A percentile compares a stretch with the other conserved stretches of the same genome.
These are phyloP conservation scores for Heliopora coerulea DNA, from an alignment of 92 coral and sea anemone species.

Conservation along the genomic window DNA sequence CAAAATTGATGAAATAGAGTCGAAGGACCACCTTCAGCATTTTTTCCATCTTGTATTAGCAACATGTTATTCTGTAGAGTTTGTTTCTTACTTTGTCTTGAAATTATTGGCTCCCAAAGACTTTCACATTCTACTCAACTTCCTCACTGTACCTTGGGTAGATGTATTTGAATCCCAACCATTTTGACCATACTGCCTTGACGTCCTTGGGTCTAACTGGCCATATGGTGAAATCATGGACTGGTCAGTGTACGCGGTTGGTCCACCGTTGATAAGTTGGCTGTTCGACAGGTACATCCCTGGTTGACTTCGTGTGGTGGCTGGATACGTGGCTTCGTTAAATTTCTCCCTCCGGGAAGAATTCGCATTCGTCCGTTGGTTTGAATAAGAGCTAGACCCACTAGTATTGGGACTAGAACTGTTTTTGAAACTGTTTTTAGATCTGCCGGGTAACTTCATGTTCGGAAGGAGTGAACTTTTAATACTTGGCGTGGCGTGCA, in stretches of 20 bases:
- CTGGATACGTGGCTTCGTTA: too few species aligned
- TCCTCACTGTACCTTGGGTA: not conserved
- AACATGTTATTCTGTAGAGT: too few species aligned
- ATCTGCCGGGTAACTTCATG: not conserved
- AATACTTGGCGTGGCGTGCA: conserved; percentile 10
- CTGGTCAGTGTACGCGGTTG: not conserved
- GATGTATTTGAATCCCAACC: conserved; percentile 1
- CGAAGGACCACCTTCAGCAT: too few species aligned
- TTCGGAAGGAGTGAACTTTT: not conserved
- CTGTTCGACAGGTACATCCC: not conserved
- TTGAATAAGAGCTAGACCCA: not conserved
- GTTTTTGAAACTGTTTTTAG: not conserved
- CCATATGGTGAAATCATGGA: not conserved
- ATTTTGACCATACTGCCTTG: conserved; percentile 9
- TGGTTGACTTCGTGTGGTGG: too few species aligned
- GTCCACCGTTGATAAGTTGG: conserved; percentile 2
- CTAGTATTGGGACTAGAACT: not conserved
- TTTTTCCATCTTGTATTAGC: too few species aligned
- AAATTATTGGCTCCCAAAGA: too few species aligned
- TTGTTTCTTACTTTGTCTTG: too few species aligned
- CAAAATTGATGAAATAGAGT: too few species aligned
- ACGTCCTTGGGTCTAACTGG: not conserved
- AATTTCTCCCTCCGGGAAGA: too few species aligned
- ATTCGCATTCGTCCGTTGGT: too few species aligned
- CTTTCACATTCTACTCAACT: too few species aligned